Base-by-base conservation (phyloP, 2,888 invertebrate species). In the Nomada goodeniana region DNA sequence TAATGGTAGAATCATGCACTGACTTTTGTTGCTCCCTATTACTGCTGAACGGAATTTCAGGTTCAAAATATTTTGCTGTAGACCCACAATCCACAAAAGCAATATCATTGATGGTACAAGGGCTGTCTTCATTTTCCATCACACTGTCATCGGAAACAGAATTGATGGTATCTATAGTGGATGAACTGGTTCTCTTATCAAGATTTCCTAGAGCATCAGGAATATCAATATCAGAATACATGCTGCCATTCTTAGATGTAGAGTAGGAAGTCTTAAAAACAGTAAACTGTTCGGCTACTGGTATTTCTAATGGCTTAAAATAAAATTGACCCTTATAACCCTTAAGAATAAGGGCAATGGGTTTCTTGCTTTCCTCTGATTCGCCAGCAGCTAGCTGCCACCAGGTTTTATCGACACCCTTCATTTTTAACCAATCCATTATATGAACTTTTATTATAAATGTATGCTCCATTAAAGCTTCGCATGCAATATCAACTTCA, bases 71-170 rank as follows among this genome's bases (percentile, higher is more conserved):
- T 36, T 81, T 82, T 15, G 86, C 55, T 5, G 86, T 79, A 11
- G 91, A 83, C 1, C 91, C 92, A 36, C 92, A 92, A 82, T 93
- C 92, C 1, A 92, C 92, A 59, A 92, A 92, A 5, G 89, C 83
- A 63, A 92, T 91, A 26, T 90, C 92, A 26, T 83, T 86, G 20
- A 80, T 18, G 3, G 70, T 80, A 63, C 88, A 86, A 55, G 87
- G 88, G 83, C 85, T 88, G 44, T 90, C 90, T 44, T 86, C 88
- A 29, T 82, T 63, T 67, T 89, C 88, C 4, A 68, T 36, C 3
- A 73, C 44, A 42, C 74, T 76, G n/a, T 86, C 80, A 44, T 87
- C 85, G 0, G 68, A 72, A 23, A 59, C 42, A 5, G 47, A 53
- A 23, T 55, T 29, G 7, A 47, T 10, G 7, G 29, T 29, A 59